Evolutionary conservation across 1,140 invertebrate species (phyloP).

Genomic region (Bombus waltoni): DNA sequence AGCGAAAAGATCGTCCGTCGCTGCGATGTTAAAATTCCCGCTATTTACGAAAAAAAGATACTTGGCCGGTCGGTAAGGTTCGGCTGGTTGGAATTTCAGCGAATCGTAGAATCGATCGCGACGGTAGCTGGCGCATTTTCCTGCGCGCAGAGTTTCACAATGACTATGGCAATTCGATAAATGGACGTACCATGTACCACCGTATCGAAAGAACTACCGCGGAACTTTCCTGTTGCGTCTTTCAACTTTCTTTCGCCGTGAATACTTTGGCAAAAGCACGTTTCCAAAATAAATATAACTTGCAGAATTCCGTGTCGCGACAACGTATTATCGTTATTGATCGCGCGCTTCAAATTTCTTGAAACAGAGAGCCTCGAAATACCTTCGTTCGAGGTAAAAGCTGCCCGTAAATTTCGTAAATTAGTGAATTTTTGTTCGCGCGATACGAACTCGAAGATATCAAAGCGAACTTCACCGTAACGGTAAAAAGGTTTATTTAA

Average conservation of each 20-base stretch:
- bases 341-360: neutral
- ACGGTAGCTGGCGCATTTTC: neutral
- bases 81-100: neutral
- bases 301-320: neutral
- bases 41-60: neutral
- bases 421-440: neutral
- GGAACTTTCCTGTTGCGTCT: neutral
- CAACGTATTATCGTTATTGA: neutral
- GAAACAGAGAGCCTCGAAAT: too few relatives aligned
- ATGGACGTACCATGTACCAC: slow-evolving; percentile 28
- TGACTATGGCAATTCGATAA: slow-evolving; percentile 31
- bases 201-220: neutral
- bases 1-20: too few relatives aligned
- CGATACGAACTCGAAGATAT: neutral
- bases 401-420: too few relatives aligned
- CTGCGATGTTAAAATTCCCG: too few relatives aligned
- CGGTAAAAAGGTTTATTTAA: neutral
- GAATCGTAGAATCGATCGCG: slow-evolving; percentile 12
- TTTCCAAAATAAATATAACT: neutral
- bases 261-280: neutral
- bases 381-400: neutral
- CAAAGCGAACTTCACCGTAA: neutral
- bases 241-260: neutral
- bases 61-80: neutral
- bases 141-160: neutral